phyloP scores from a whole-genome alignment of 2,113 vertebrate species.

The Aldabrachelys gigantea region DNA sequence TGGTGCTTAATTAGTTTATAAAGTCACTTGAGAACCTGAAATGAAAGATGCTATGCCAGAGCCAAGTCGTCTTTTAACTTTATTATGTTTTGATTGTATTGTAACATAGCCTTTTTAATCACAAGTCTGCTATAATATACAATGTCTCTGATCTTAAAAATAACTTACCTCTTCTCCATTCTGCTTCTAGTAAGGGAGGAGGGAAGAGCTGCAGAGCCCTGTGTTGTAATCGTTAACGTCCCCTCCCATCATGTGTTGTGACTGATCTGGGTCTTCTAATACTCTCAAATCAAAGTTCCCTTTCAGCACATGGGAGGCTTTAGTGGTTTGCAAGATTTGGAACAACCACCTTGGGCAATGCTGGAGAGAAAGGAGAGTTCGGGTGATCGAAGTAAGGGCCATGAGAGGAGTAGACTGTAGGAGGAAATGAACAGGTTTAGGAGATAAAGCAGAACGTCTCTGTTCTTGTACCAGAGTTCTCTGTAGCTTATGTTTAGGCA shows the following conservation, averaged over 20 bases:
- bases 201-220: neutral
- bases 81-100: neutral
- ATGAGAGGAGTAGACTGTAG: neutral
- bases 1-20: neutral
- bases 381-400: neutral
- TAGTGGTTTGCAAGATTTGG: neutral
- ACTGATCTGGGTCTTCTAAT: neutral
- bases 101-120: neutral
- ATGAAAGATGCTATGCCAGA: neutral
- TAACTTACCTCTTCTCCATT: neutral
- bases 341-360: neutral
- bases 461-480: neutral
- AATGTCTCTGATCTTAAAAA: neutral
- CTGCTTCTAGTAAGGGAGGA: neutral
- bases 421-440: neutral
- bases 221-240: neutral
- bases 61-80: neutral
- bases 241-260: neutral
- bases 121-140: neutral
- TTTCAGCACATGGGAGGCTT: neutral
- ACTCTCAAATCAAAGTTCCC: neutral
- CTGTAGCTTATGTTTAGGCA: neutral
- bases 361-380: neutral
- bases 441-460: neutral
- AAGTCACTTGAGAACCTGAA: neutral